Conservation (phyloP, 2,888 invertebrate genomes). For the Brassicogethes aeneus region DNA sequence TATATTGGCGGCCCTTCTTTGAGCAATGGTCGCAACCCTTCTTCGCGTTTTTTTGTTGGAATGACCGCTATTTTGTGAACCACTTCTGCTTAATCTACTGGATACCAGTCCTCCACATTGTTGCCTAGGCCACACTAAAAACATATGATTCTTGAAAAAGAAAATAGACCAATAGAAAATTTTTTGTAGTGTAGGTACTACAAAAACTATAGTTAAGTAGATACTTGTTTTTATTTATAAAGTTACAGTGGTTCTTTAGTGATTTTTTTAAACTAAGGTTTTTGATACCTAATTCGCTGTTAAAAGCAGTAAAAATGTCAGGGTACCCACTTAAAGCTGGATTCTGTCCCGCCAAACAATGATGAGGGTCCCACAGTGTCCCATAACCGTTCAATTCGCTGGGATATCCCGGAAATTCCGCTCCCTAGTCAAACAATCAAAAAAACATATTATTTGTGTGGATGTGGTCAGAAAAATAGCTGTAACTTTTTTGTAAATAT, state of each 20-base stretch:
- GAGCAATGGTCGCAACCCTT: conserved; percentile 83
- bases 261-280: too few species aligned
- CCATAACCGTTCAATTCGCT: conserved; percentile 43
- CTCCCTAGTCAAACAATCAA: conserved; percentile 25
- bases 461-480: too few species aligned
- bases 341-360: conserved; percentile 46
- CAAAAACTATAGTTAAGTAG: too few species aligned
- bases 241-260: too few species aligned
- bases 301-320: conserved; percentile 59
- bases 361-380: conserved; percentile 51
- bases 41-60: conserved; percentile 72
- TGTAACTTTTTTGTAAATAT: too few species aligned
- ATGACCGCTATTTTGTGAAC: conserved; percentile 31
- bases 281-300: conserved; percentile 52
- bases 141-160: background rate
- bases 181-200: too few species aligned
- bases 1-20: conserved; percentile 86
- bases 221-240: background rate
- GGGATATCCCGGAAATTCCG: conserved; percentile 32
- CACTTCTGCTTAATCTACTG: conserved; percentile 29
- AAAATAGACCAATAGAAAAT: background rate
- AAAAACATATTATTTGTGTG: too few species aligned
- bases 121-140: conserved; percentile 47
- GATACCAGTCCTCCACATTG: conserved; percentile 45
- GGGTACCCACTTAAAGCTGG: conserved; percentile 56